Base-by-base conservation (phyloP, 2,113 vertebrate genomes). In the Mystacornis crossleyi region DNA sequence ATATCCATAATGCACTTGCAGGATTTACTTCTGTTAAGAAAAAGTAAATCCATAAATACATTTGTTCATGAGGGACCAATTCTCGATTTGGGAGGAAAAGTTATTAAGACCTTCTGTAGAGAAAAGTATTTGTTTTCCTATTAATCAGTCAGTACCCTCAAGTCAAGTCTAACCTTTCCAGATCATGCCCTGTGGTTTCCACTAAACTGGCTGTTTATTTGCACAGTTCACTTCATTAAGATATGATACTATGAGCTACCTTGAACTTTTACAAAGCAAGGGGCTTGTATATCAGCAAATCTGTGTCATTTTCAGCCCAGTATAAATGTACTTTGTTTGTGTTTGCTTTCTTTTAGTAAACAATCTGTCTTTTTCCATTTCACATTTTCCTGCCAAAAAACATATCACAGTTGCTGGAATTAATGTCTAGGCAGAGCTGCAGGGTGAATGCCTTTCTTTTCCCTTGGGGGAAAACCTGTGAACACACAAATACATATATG, bases 91-190 rank as follows among this genome's bases (percentile, higher is more conserved):
- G 1, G 36, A 21, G 34, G 5, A 90, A 75, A 80, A 66, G 14
- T 70, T 82, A 80, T 83, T 88, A 73, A 80, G 62, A 81, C 23
- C 7, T 61, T 90, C 54, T 58, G 29, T 70, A 53, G 20, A 75
- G 29, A 80, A 77, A 73, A 15, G n/a, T 78, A 89, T 80, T 36
- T 62, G 12, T 64, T 81, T 95, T 75, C n/a, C 55, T 86, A 45
- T 78, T 95, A 83, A 94, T 86, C 82, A 93, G 28, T 9, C n/a
- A 78, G 28, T 86, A 96, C 74, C 93, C 93, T 94, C 65, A 66
- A 94, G 93, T 71, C 88, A 96, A 83, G 67, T 81, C 60, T 93
- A 83, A 93, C 95, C 88, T 96, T 90, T 94, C 43, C 72, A 84
- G 50, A 92, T 36, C 72, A 69, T 81, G 86, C 64, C 95, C 90